These are phyloP conservation scores for Periplaneta americana DNA, from an alignment of 1,140 invertebrate genomes.

Conservation along the genomic window DNA sequence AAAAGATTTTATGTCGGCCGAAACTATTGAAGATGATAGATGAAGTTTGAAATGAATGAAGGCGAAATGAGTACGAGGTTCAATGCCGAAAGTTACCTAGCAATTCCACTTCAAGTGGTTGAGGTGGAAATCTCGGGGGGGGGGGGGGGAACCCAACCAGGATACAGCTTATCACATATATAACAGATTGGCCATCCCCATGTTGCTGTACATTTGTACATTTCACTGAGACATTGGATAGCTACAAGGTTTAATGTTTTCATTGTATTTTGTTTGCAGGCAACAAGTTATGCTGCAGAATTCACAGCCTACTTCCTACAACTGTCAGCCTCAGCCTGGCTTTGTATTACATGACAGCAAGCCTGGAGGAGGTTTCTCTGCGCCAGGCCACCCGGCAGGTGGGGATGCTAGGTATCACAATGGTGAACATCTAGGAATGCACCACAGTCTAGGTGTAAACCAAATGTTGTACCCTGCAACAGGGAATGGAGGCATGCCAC, in stretches of 20 bases:
- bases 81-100: too few species aligned
- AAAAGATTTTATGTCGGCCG: too few species aligned
- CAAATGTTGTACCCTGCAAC: conserved; percentile 1
- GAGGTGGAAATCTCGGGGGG: too few species aligned
- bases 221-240: not conserved
- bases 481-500: not conserved
- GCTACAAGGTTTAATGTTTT: not conserved
- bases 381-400: not conserved
- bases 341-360: conserved; percentile 25
- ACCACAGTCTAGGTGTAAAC: conserved; percentile 13
- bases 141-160: too few species aligned
- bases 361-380: conserved; percentile 9
- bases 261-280: not conserved
- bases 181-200: too few species aligned
- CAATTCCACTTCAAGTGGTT: too few species aligned
- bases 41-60: too few species aligned
- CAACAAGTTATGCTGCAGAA: conserved; percentile 2
- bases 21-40: too few species aligned
- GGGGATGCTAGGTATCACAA: conserved; percentile 16
- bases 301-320: conserved; percentile 7
- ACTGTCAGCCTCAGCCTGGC: conserved; percentile 10
- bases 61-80: too few species aligned
- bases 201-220: too few species aligned
- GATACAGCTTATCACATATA: too few species aligned
- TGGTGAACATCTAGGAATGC: conserved; percentile 7